Conservation (phyloP, 2,888 invertebrate genomes). For the Chrysopilus asiliformis region DNA sequence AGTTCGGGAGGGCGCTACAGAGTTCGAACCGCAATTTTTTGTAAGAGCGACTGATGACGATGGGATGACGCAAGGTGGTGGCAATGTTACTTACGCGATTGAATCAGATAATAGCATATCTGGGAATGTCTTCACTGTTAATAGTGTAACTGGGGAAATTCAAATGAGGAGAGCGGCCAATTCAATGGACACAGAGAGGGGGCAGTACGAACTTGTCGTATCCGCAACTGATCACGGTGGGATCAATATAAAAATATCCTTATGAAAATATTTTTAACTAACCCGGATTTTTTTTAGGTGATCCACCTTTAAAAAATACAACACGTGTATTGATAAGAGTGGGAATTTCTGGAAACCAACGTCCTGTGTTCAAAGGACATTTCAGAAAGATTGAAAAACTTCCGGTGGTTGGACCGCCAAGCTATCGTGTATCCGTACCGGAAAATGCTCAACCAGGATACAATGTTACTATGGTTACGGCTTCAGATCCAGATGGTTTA, state of each 20-base stretch:
- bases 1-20: conserved; percentile 59
- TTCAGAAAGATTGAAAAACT: conserved; percentile 43
- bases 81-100: conserved; percentile 50
- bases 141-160: conserved; percentile 57
- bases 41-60: conserved; percentile 68
- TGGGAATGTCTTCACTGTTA: conserved; percentile 49
- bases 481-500: conserved; percentile 66
- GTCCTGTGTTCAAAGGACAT: conserved; percentile 65
- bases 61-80: conserved; percentile 57
- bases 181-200: conserved; percentile 60
- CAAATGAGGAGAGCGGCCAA: conserved; percentile 48
- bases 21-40: conserved; percentile 66
- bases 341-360: conserved; percentile 64
- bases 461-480: conserved; percentile 54
- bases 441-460: conserved; percentile 58
- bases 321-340: conserved; percentile 56
- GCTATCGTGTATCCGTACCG: conserved; percentile 53
- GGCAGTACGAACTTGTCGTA: conserved; percentile 55
- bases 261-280: too few relatives aligned
- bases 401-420: conserved; percentile 52
- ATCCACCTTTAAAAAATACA: conserved; percentile 51
- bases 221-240: conserved; percentile 58
- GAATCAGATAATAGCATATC: conserved; percentile 54
- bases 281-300: conserved; percentile 37
- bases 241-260: conserved; percentile 8